Conservation (phyloP, 1,140 invertebrate genomes). For the Idris sp. region DNA sequence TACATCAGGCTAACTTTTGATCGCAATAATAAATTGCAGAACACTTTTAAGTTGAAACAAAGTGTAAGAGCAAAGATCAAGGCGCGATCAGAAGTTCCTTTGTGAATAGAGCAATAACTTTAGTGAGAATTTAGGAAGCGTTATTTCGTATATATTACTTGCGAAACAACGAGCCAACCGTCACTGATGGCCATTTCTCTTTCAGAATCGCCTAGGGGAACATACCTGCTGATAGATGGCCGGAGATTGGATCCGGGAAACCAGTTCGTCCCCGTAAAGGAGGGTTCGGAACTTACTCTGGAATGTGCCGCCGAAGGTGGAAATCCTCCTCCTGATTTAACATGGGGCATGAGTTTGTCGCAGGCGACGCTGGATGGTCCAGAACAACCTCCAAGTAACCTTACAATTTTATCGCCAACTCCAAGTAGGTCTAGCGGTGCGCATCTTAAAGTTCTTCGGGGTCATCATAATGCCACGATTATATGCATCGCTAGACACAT, state of each 20-base stretch:
- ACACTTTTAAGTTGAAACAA: conserved; percentile 41
- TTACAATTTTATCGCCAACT: conserved; percentile 75
- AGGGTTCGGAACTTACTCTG: conserved; percentile 87
- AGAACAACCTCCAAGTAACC: conserved; percentile 78
- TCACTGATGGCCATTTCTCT: conserved; percentile 63
- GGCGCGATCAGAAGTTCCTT: conserved; percentile 32
- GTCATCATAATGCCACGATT: conserved; percentile 87
- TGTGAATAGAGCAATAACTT: conserved; percentile 44
- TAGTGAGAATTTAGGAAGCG: conserved; percentile 45
- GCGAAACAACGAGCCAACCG: conserved; percentile 50
- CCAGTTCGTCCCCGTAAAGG: conserved; percentile 89
- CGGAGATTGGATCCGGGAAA: conserved; percentile 88
- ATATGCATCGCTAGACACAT: conserved; percentile 86
- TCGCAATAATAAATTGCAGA: conserved; percentile 32
- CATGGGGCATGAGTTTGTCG: conserved; percentile 84
- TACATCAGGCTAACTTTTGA: conserved; percentile 7
- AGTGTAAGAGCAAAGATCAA: conserved; percentile 35
- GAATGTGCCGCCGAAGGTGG: conserved; percentile 91
- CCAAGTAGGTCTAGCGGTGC: conserved; percentile 82
- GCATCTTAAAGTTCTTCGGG: conserved; percentile 83
- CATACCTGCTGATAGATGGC: conserved; percentile 88
- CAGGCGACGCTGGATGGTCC: conserved; percentile 79
- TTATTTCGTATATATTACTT: conserved; percentile 51
- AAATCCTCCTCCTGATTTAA: conserved; percentile 85
- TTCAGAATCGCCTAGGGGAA: conserved; percentile 86